Evolutionary conservation across 2,888 invertebrate genomes (phyloP).

Genomic region (Bimastos eiseni): DNA sequence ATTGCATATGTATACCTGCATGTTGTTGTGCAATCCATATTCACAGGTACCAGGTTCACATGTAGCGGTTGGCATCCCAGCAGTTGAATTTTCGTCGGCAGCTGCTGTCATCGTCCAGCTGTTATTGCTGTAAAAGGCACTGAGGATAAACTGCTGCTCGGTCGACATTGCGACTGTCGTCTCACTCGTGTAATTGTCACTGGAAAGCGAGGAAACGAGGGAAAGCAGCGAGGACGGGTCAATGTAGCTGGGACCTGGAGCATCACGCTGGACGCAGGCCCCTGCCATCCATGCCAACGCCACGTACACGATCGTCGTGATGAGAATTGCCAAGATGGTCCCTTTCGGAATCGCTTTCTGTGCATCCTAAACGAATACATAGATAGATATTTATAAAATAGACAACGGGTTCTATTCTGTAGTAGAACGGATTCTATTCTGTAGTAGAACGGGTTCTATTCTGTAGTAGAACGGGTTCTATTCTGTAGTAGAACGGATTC

Average conservation of each 20-base stretch:
- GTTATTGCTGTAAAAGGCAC: conserved; percentile 3
- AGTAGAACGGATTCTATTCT: too few species aligned
- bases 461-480: too few species aligned
- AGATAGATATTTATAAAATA: neutral
- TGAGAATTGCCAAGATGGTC: conserved; percentile 80
- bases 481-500: too few species aligned
- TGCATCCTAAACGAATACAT: conserved; percentile 71
- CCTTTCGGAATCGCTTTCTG: conserved; percentile 90
- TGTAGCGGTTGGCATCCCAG: neutral
- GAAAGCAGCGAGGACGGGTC: neutral
- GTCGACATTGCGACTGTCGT: neutral
- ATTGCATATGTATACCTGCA: conserved; percentile 69
- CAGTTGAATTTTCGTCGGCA: neutral
- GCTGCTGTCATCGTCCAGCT: neutral
- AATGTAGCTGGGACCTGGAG: conserved; percentile 48
- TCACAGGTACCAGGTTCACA: conserved; percentile 65
- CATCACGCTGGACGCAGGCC: conserved; percentile 72
- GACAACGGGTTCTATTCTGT: too few species aligned
- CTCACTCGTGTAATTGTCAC: neutral
- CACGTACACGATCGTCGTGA: conserved; percentile 86
- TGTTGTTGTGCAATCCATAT: conserved; percentile 85
- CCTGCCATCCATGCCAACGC: conserved; percentile 80
- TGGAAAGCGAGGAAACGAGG: neutral
- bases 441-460: too few species aligned
- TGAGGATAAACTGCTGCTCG: conserved; percentile 16